Evolutionary conservation across 53 echinoderm and acorn worm species (phyloP).

Genomic region (Holothuria leucospilota): DNA sequence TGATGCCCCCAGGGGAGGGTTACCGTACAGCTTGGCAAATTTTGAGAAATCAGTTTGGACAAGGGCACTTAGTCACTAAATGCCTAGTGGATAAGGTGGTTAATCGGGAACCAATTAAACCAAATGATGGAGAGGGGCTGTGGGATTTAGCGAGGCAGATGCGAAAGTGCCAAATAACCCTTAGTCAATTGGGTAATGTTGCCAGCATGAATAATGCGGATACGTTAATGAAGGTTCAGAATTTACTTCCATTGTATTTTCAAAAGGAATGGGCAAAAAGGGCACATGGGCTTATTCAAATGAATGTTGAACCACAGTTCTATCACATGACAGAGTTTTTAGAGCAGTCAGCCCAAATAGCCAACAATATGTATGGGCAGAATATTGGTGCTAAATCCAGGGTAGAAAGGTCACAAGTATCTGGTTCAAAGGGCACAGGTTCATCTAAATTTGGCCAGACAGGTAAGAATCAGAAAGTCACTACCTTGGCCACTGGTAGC

Average conservation of each 20-base stretch:
- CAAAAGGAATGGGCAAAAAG: constrained; percentile 46
- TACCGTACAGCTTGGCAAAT: constrained; percentile 50
- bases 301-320: constrained; percentile 23
- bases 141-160: constrained; percentile 53
- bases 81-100: constrained; percentile 55
- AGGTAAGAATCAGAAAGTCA: no score
- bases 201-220: constrained; percentile 37
- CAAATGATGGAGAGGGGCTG: constrained; percentile 41
- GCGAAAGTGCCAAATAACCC: constrained; percentile 44
- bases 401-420: no score
- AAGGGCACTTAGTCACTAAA: constrained; percentile 36
- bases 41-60: constrained; percentile 59
- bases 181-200: constrained; percentile 15
- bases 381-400: no score
- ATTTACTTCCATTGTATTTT: not conserved
- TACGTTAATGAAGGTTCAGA: not conserved
- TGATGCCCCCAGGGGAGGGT: constrained; percentile 30
- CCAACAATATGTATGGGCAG: no score
- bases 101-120: constrained; percentile 47
- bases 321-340: constrained; percentile 37
- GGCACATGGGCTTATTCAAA: constrained; percentile 25
- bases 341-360: no score
- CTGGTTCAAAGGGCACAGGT: no score
- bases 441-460: no score
- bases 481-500: not conserved